Evolutionary conservation across 1,140 invertebrate species (phyloP).

Genomic region (Ceratoteleas bidentatus): DNA sequence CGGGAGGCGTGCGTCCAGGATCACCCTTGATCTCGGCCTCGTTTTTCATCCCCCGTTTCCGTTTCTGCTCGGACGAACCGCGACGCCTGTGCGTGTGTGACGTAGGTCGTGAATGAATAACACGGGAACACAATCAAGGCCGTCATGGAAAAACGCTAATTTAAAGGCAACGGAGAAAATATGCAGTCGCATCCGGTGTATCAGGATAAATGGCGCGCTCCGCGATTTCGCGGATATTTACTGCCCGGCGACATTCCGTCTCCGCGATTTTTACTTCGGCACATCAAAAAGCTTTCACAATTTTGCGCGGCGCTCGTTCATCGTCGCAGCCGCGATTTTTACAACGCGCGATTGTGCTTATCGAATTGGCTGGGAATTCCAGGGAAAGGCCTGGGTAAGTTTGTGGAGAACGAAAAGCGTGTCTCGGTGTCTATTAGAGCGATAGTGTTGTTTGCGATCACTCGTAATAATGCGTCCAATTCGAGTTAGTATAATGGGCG

Average conservation of each 20-base stretch:
- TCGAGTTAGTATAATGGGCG: no score
- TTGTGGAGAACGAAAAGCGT: no score
- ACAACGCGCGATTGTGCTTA: no score
- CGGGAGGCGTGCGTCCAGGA: conserved; percentile 36
- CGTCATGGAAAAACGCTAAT: conserved; percentile 74
- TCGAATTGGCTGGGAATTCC: no score
- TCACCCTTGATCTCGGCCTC: conserved; percentile 63
- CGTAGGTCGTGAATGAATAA: conserved; percentile 58
- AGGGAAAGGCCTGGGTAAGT: no score
- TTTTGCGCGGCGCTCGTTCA: conserved; percentile 36
- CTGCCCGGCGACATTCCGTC: conserved; percentile 66
- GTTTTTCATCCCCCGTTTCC: conserved; percentile 61
- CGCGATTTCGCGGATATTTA: conserved; percentile 74
- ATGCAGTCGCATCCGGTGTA: conserved; percentile 76
- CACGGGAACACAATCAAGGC: conserved; percentile 68
- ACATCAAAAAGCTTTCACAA: conserved; percentile 66
- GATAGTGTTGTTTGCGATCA: no score
- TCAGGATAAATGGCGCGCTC: conserved; percentile 73
- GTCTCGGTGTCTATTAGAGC: no score
- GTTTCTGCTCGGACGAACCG: conserved; percentile 32
- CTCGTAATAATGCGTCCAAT: no score
- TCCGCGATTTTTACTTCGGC: conserved; percentile 59
- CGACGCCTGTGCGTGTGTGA: conserved; percentile 21
- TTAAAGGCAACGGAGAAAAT: conserved; percentile 79
- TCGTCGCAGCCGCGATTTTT: conserved; percentile 37